Evolutionary conservation across 1,140 invertebrate species (phyloP).

Genomic region (Coenobita brevimanus): DNA sequence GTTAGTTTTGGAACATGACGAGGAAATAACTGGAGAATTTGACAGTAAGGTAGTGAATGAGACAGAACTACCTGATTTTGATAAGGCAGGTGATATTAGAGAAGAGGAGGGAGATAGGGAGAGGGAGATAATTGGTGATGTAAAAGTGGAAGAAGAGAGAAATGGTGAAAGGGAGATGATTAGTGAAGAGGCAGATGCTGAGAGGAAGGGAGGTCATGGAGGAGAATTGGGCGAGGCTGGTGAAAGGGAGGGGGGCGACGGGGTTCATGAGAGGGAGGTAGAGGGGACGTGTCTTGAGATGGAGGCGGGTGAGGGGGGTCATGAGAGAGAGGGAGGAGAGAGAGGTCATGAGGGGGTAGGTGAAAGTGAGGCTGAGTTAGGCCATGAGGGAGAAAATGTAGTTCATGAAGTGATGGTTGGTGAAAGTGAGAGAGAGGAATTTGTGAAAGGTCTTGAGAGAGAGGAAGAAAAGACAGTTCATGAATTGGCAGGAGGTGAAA

Average conservation of each 20-base stretch:
- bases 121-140: neutral
- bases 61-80: no score
- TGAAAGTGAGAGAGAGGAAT: neutral
- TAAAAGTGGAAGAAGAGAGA: neutral
- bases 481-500: no score
- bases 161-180: no score
- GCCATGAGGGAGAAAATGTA: no score
- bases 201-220: neutral
- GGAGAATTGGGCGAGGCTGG: neutral
- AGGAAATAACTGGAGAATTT: neutral
- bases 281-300: neutral
- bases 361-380: neutral
- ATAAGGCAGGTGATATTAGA: neutral
- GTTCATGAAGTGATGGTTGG: neutral
- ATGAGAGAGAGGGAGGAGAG: neutral
- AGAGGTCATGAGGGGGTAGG: neutral
- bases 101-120: neutral
- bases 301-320: neutral
- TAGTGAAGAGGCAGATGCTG: neutral
- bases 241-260: neutral
- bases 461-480: no score
- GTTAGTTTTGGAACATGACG: neutral
- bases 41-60: no score
- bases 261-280: neutral
- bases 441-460: neutral